Evolutionary conservation across 2,797 vertebrate genomes (phyloP).

Genomic region (Kryptopterus vitreolus): DNA sequence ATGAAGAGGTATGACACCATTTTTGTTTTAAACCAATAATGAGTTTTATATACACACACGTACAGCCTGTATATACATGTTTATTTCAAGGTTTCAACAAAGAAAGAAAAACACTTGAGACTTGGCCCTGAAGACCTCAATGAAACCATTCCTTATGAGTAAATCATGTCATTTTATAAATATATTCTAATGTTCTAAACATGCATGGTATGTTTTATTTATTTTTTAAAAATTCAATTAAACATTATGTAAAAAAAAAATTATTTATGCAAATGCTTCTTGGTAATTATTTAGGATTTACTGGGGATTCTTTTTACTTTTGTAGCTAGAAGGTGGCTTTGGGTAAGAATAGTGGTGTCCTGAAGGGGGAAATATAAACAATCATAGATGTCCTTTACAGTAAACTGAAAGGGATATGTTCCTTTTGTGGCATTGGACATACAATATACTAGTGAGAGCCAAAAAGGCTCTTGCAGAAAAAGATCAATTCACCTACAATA

Average conservation of each 20-base stretch:
- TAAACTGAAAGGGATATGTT: constrained; percentile 7
- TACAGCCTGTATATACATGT: too few species aligned
- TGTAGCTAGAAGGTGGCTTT: background rate
- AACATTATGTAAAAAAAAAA: background rate
- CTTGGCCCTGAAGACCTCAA: constrained; percentile 59
- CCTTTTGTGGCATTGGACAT: background rate
- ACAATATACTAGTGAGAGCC: background rate
- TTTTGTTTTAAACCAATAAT: too few species aligned
- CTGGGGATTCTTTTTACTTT: background rate
- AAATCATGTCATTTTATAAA: background rate
- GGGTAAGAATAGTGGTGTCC: background rate
- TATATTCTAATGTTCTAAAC: background rate
- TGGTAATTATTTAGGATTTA: background rate
- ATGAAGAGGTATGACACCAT: constrained; percentile 54
- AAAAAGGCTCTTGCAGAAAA: background rate
- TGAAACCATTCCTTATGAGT: constrained; percentile 52
- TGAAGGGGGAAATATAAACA: background rate
- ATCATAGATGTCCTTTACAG: background rate
- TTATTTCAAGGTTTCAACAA: constrained; percentile 56
- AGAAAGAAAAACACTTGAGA: constrained; percentile 55
- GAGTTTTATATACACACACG: too few species aligned
- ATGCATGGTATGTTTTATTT: background rate
- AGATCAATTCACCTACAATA: background rate
- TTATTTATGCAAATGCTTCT: background rate
- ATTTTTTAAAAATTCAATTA: background rate